These are phyloP conservation scores for Bradysia coprophila DNA, from an alignment of 1,140 invertebrate genomes.

Conservation along the genomic window DNA sequence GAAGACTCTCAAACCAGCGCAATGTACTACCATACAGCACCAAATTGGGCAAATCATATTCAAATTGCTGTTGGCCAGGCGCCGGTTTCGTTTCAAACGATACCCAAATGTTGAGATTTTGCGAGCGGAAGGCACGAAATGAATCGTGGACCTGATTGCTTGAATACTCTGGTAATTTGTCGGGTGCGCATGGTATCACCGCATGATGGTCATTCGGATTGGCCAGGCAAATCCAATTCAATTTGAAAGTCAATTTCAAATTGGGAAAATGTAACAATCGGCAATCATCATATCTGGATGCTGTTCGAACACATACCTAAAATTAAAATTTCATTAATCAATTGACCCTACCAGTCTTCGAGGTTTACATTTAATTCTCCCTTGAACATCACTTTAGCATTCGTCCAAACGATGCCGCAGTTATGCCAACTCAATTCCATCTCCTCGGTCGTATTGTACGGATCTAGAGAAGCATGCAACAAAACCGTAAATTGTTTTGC, in stretches of 20 bases:
- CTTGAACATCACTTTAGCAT: slow-evolving; percentile 71
- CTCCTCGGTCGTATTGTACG: slow-evolving; percentile 96
- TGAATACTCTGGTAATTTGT: slow-evolving; percentile 93
- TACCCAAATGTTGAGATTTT: slow-evolving; percentile 77
- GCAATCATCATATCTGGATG: slow-evolving; percentile 97
- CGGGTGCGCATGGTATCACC: slow-evolving; percentile 91
- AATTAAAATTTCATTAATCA: slow-evolving; percentile 22
- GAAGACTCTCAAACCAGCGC: slow-evolving; percentile 88
- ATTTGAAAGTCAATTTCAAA: slow-evolving; percentile 64
- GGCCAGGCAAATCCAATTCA: slow-evolving; percentile 82
- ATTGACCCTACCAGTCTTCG: background rate
- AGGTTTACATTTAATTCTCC: slow-evolving; percentile 48
- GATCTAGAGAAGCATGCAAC: slow-evolving; percentile 88
- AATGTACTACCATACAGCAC: slow-evolving; percentile 83
- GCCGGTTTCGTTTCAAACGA: slow-evolving; percentile 72
- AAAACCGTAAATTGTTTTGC: slow-evolving; percentile 72
- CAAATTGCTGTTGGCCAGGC: slow-evolving; percentile 28
- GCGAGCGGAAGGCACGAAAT: slow-evolving; percentile 82
- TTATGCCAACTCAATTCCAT: slow-evolving; percentile 94
- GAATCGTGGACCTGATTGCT: slow-evolving; percentile 82
- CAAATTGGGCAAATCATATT: slow-evolving; percentile 52
- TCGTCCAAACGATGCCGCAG: slow-evolving; percentile 88
- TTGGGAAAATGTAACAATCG: slow-evolving; percentile 79
- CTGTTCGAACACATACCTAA: slow-evolving; percentile 79
- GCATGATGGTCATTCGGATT: slow-evolving; percentile 91